Conservation (phyloP, 2,113 vertebrate genomes). For the Strix uralensis region DNA sequence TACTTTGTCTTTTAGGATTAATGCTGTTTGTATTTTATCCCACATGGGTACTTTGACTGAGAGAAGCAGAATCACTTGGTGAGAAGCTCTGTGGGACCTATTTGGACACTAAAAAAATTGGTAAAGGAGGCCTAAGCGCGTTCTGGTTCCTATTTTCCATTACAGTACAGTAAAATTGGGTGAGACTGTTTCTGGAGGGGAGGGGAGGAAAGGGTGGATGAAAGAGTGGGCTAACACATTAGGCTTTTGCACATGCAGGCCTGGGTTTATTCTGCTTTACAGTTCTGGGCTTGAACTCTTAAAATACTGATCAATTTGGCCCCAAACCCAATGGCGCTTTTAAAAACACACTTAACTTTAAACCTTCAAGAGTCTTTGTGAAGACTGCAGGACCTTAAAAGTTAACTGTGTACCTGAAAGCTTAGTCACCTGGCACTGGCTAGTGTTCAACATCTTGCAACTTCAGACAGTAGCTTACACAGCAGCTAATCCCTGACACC, state of each 20-base stretch:
- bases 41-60: background rate
- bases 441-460: background rate
- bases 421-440: background rate
- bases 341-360: background rate
- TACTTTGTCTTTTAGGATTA: background rate
- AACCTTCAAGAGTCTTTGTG: background rate
- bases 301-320: background rate
- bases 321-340: background rate
- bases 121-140: background rate
- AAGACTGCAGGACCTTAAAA: background rate
- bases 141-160: slow-evolving; percentile 29
- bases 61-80: background rate
- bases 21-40: background rate
- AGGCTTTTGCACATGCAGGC: background rate
- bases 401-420: no score
- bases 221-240: background rate
- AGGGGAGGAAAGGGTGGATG: slow-evolving; percentile 37
- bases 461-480: accelerated
- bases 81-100: background rate
- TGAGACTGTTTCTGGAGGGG: slow-evolving; percentile 21
- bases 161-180: slow-evolving; percentile 11
- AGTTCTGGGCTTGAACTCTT: background rate
- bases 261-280: slow-evolving; percentile 5
- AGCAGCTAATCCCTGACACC: background rate
- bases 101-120: background rate